A percentile compares a stretch with the other conserved stretches of the same genome.
These are phyloP conservation scores for Acanthococcus lagerstroemiae DNA, from an alignment of 2,888 invertebrate species.

Conservation along the genomic window DNA sequence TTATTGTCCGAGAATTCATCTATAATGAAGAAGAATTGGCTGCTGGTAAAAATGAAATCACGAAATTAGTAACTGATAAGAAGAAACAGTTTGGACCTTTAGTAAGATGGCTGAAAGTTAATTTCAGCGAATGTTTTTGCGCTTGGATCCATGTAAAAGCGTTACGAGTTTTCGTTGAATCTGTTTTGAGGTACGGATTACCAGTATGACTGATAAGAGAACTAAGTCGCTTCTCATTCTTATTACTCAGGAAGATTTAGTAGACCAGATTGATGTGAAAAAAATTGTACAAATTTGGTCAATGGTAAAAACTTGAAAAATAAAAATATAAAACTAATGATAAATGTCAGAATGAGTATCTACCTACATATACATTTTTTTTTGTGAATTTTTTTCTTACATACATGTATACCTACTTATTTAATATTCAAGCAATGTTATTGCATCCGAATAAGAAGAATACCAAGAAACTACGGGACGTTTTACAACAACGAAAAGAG, in stretches of 20 bases:
- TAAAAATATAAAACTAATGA: too few relatives aligned
- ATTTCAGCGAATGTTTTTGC: conserved; percentile 98
- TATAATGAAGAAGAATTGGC: conserved; percentile 95
- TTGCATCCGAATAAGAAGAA: conserved; percentile 87
- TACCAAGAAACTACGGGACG: conserved; percentile 76
- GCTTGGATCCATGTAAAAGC: conserved; percentile 99
- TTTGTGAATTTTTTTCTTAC: too few relatives aligned
- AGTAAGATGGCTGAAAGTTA: conserved; percentile 97
- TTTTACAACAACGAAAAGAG: conserved; percentile 79
- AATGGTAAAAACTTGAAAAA: too few relatives aligned
- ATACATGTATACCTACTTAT: too few relatives aligned
- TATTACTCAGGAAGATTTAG: too few relatives aligned
- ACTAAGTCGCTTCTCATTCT: too few relatives aligned
- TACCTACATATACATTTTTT: too few relatives aligned
- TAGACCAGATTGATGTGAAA: too few relatives aligned
- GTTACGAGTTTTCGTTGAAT: conserved; percentile 95
- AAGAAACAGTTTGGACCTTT: conserved; percentile 96
- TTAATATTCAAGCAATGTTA: conserved; percentile 96
- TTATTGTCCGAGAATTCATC: conserved; percentile 94
- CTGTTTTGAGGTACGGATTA: conserved; percentile 94
- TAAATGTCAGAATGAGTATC: too few relatives aligned
- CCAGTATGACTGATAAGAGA: too few relatives aligned
- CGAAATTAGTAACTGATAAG: conserved; percentile 93
- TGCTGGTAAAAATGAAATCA: conserved; percentile 94
- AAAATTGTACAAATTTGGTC: too few relatives aligned